Conservation (phyloP, 2,113 vertebrate genomes). For the Porphyrio hochstetteri region DNA sequence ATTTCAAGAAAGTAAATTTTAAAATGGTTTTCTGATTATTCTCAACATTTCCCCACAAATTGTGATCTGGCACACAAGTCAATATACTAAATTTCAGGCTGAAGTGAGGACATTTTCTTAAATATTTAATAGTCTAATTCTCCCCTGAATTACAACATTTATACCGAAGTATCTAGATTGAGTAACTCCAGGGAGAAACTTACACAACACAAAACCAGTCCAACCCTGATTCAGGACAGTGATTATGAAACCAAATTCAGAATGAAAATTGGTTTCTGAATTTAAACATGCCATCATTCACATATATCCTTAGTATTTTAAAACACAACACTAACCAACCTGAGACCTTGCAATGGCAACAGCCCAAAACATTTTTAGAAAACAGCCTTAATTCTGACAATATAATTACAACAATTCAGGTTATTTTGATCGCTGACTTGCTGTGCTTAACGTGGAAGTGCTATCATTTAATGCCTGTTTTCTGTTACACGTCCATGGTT, state of each 20-base stretch:
- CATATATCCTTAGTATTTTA: background rate
- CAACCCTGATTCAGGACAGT: background rate
- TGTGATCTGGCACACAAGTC: background rate
- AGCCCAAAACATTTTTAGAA: background rate
- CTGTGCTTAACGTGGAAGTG: background rate
- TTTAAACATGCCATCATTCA: background rate
- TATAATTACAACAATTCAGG: background rate
- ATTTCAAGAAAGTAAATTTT: conserved; percentile 20
- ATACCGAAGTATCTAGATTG: conserved; percentile 10
- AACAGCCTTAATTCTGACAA: background rate
- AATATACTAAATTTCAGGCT: conserved; percentile 21
- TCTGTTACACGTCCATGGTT: background rate
- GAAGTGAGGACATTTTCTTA: conserved; percentile 27
- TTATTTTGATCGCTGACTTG: background rate
- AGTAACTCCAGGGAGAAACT: conserved; percentile 9
- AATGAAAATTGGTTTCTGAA: background rate
- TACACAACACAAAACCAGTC: background rate
- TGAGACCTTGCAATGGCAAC: background rate
- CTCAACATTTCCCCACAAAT: background rate
- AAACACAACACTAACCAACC: background rate
- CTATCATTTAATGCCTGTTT: background rate
- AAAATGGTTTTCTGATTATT: conserved; percentile 12
- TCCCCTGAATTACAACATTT: conserved; percentile 26
- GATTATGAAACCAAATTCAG: background rate
- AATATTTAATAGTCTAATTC: conserved; percentile 51